phyloP scores from a whole-genome alignment of 1,140 invertebrate species.

The Saccostrea cuccullata region DNA sequence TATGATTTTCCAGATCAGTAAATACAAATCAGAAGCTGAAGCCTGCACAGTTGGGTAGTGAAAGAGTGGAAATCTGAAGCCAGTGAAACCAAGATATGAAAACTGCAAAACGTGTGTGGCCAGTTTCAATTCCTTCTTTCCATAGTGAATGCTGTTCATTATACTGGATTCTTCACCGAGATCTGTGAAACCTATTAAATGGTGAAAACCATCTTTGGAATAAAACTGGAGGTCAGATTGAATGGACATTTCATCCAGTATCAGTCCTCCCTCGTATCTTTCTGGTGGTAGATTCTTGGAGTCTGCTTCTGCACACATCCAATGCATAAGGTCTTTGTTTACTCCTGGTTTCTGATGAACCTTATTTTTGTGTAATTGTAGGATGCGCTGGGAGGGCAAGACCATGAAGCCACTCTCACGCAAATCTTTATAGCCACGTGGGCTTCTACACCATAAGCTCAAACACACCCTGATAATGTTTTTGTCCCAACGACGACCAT shows the following conservation, averaged over 20 bases:
- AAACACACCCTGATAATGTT: neutral
- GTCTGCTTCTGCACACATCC: slow-evolving; percentile 52
- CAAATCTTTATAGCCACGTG: neutral
- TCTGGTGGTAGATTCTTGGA: slow-evolving; percentile 27
- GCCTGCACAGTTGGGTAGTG: slow-evolving; percentile 46
- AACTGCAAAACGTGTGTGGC: slow-evolving; percentile 53
- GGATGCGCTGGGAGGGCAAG: slow-evolving; percentile 47
- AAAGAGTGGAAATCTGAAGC: slow-evolving; percentile 53
- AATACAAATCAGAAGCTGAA: slow-evolving; percentile 41
- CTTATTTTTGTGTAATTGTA: slow-evolving; percentile 51
- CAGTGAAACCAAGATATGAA: slow-evolving; percentile 47
- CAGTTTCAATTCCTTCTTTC: slow-evolving; percentile 32
- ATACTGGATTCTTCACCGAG: neutral
- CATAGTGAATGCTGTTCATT: slow-evolving; percentile 8
- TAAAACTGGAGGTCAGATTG: slow-evolving; percentile 48
- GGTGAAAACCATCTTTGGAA: neutral
- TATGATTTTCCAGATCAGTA: slow-evolving; percentile 50
- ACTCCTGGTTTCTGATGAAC: slow-evolving; percentile 49
- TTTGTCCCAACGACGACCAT: neutral
- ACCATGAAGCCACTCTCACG: neutral
- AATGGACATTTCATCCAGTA: slow-evolving; percentile 60
- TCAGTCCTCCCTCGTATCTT: slow-evolving; percentile 50
- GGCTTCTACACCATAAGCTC: neutral
- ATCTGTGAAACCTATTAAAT: slow-evolving; percentile 48
- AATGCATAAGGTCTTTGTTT: slow-evolving; percentile 47